phyloP scores from a whole-genome alignment of 2,888 invertebrate species.

The Cephus runcator region DNA sequence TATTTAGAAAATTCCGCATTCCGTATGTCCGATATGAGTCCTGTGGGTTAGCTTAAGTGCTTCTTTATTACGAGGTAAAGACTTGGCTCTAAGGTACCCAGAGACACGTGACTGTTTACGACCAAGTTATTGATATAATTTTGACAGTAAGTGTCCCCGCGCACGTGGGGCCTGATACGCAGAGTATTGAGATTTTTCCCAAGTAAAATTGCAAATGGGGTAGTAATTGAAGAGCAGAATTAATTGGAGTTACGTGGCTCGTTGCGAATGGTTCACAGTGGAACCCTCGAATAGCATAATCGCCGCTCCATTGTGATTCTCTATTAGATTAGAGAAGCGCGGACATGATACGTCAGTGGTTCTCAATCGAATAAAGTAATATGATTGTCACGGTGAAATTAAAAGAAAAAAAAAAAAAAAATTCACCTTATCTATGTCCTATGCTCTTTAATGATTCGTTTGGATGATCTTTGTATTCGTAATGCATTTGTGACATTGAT shows the following conservation, averaged over 20 bases:
- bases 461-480: neutral
- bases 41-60: conserved; percentile 1
- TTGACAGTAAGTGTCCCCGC: neutral
- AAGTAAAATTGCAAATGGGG: neutral
- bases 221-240: neutral
- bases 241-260: conserved; percentile 16
- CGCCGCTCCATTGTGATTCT: conserved; percentile 17
- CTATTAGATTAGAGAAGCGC: conserved; percentile 16
- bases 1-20: conserved; percentile 57
- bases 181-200: neutral
- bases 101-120: neutral
- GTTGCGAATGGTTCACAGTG: neutral
- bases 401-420: neutral
- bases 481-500: neutral
- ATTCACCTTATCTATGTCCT: neutral
- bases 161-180: neutral
- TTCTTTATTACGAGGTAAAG: conserved; percentile 1
- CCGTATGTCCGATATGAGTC: conserved; percentile 32
- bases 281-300: conserved; percentile 10
- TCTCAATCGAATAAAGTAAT: neutral
- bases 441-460: neutral
- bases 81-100: neutral
- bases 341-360: conserved; percentile 11
- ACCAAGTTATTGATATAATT: neutral
- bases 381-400: neutral